Conservation (phyloP, 2,113 vertebrate genomes). For the Salvator merianae region DNA sequence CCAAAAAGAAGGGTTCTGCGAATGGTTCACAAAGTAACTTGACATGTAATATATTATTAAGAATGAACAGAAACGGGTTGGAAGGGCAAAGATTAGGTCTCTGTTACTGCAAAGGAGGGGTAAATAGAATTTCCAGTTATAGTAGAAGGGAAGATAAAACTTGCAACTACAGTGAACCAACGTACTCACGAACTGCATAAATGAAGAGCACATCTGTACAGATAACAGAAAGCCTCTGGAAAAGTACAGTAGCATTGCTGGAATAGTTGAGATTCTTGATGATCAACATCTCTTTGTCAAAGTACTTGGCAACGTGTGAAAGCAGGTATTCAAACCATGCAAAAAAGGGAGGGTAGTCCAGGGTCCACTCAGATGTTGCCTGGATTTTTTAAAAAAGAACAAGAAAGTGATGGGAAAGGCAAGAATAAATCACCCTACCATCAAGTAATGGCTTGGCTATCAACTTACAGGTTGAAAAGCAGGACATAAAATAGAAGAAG, state of each 20-base stretch:
- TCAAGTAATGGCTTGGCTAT: slow-evolving; percentile 21
- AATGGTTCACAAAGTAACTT: too few relatives aligned
- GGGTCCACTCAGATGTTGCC: slow-evolving; percentile 92
- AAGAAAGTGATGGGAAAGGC: not conserved
- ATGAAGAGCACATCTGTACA: slow-evolving; percentile 85
- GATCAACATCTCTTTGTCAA: slow-evolving; percentile 88
- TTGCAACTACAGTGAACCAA: slow-evolving; percentile 36
- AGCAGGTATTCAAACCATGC: slow-evolving; percentile 91
- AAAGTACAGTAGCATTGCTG: slow-evolving; percentile 81
- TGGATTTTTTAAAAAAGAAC: slow-evolving; percentile 54
- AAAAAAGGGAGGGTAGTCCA: slow-evolving; percentile 97
- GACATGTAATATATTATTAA: too few relatives aligned
- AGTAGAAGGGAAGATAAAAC: too few relatives aligned
- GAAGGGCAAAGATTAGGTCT: too few relatives aligned
- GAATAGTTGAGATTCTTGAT: slow-evolving; percentile 85
- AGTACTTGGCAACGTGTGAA: slow-evolving; percentile 83
- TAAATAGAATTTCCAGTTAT: too few relatives aligned
- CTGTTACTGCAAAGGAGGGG: too few relatives aligned
- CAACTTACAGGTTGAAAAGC: too few relatives aligned
- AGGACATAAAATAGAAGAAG: too few relatives aligned
- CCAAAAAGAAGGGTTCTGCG: too few relatives aligned
- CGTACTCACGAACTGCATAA: slow-evolving; percentile 89
- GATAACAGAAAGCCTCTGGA: slow-evolving; percentile 92
- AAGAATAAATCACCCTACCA: not conserved
- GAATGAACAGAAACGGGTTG: too few relatives aligned